phyloP scores from a whole-genome alignment of 2,888 invertebrate genomes.

The Heteropelma amictum region DNA sequence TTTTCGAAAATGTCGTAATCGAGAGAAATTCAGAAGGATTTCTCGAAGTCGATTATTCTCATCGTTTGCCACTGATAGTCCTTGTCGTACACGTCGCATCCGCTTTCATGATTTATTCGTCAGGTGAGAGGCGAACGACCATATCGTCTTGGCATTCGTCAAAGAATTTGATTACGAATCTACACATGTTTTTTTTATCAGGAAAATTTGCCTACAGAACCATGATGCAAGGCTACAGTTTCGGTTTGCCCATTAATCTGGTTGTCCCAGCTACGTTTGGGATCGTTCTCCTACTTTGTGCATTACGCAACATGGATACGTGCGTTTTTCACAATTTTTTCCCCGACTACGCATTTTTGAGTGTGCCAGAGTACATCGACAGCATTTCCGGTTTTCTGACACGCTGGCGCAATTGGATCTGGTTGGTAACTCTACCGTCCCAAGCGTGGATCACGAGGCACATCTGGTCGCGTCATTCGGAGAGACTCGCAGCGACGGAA shows the following conservation, averaged over 20 bases:
- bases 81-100: conserved; percentile 83
- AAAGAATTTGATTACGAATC: neutral
- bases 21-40: too few relatives aligned
- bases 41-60: conserved; percentile 51
- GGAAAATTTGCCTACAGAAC: conserved; percentile 93
- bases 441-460: conserved; percentile 93
- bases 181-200: conserved; percentile 56
- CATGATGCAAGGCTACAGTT: conserved; percentile 92
- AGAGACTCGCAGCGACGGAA: conserved; percentile 90
- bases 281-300: conserved; percentile 84
- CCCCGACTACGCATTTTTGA: conserved; percentile 80
- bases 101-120: conserved; percentile 84
- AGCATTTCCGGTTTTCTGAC: conserved; percentile 80
- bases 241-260: conserved; percentile 89
- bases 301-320: conserved; percentile 82
- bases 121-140: conserved; percentile 71
- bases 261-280: conserved; percentile 87
- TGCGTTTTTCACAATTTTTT: conserved; percentile 83
- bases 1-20: neutral
- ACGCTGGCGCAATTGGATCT: conserved; percentile 86
- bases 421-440: conserved; percentile 89
- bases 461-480: conserved; percentile 90
- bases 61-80: conserved; percentile 79
- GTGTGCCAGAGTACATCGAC: conserved; percentile 69
- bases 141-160: too few relatives aligned